Evolutionary conservation across 2,797 vertebrate genomes (phyloP), one percentile per base, ranked within the genome.

Genomic region (Rachycentron canadum): DNA sequence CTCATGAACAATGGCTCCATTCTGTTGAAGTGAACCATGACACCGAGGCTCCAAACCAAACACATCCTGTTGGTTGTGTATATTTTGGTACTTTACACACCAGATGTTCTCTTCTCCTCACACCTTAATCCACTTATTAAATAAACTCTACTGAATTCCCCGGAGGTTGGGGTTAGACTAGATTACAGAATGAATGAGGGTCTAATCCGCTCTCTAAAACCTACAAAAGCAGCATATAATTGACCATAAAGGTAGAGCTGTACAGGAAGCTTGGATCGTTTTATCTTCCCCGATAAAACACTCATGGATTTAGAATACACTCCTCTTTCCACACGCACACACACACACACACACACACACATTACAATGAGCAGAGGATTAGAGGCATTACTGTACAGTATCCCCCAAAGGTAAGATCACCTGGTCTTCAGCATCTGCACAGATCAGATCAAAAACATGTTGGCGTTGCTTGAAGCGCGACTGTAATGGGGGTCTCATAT

Each of bases 201-300:
- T 5, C 13, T 69, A 74, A 82, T 80, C 71, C 71, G 59, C 2
- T 59, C 36, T 53, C 26, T 41, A 21, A 73, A 71, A 59, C 53
- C 75, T 52, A 32, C 67, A 30, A 59, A 62, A 74, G 43, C 32
- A 49, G 34, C 70, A 64, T 77, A 74, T 85, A 84, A 85, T 78
- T 84, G 52, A 68, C 59, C 50, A 62, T 64, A 43, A 69, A 74
- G 58, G 45, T 49, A 61, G 36, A 3, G 47, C 28, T 60, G 57
- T 61, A 53, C 58, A 74, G 77, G 68, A 79, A 61, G 59, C 55
- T 49, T 2, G 17, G 25, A 71, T 69, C 21, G 4, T 78, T 78
- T 81, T 72, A 89, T 79, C 80, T 71, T 50, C 69, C 57, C 23
- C 62, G 73, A 79, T 83, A 76, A 79, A 83, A 86, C 41, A 58